Conservation (phyloP, 2,113 vertebrate species). For the Oncorhynchus gorbuscha region DNA sequence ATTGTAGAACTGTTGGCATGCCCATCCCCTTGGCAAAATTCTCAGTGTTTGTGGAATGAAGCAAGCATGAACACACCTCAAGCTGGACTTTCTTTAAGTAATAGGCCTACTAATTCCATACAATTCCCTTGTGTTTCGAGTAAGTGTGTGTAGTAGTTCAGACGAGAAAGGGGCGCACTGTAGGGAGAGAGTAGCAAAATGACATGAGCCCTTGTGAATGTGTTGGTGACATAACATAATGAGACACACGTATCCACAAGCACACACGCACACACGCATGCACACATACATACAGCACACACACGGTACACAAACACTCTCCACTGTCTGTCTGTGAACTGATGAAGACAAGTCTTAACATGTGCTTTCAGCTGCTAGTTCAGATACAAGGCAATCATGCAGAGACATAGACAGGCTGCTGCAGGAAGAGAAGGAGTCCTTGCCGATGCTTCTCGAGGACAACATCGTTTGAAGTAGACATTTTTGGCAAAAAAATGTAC, state of each 20-base stretch:
- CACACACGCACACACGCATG: slow-evolving; percentile 8
- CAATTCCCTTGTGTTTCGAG: background rate
- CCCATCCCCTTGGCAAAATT: background rate
- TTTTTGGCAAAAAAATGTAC: background rate
- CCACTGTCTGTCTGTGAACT: slow-evolving; percentile 21
- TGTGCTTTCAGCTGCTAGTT: slow-evolving; percentile 40
- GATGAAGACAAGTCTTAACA: slow-evolving; percentile 47
- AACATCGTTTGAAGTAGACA: background rate
- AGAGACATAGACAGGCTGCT: no score
- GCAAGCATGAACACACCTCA: background rate
- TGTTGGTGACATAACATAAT: background rate
- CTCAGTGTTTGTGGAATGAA: background rate
- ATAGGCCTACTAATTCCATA: background rate
- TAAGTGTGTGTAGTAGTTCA: background rate
- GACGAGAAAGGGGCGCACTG: no score
- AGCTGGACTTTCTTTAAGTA: background rate
- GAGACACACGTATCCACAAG: slow-evolving; percentile 3
- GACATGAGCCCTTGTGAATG: background rate
- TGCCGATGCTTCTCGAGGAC: background rate
- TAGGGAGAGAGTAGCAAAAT: background rate
- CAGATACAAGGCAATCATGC: slow-evolving; percentile 30
- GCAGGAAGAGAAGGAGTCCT: slow-evolving; percentile 8
- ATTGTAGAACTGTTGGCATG: slow-evolving; percentile 52
- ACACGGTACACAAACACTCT: slow-evolving; percentile 14
- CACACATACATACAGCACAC: slow-evolving; percentile 16